Base-by-base conservation (phyloP, 2,888 invertebrate genomes). In the Cylindroiulus punctatus region DNA sequence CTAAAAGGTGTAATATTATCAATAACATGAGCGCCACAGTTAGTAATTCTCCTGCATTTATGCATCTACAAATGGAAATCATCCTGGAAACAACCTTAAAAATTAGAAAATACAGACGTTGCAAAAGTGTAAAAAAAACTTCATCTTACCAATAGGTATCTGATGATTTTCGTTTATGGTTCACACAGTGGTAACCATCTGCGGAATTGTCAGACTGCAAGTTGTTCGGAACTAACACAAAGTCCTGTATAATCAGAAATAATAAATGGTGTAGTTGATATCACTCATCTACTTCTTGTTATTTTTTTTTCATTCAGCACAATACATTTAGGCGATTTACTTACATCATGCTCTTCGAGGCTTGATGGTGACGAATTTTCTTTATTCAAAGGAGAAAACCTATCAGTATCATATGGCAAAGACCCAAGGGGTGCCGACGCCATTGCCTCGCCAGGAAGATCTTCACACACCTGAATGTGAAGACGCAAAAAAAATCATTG, bases 221-320 rank as follows among this genome's bases (percentile, higher is more conserved):
- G 81, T 88, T 88, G 88, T 93, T 92, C 88, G 96, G 95, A 89
- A 96, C 95, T 91, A 96, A 92, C 89, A 96, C 96, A 92, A 95
- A 96, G 92, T 95, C 96, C 86, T 85, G 26, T 14, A 10, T 17
- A 8, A 26, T 44, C n/a, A n/a, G 47, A 84, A 44, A 65, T 5
- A 36, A n/a, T 4, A 30, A 44, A 81, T 22, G n/a, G 44, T 85
- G 17, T 19, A 52, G 57, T 52, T 85, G 17, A 22, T 19, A 81
- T 30, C 17, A 36, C 10, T 19, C n/a, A n/a, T 52, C 4, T 52
- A n/a, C 19, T 10, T 12, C n/a, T n/a, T n/a, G n/a, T n/a, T n/a
- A 1, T 44, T 44, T 44, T 44, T 44, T 12, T 10, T 44, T 1
- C 12, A 14, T 36, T 36, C 36, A 2, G 36, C 36, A 36, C 2